These are phyloP conservation scores for Lasioglossum villosulum DNA, from an alignment of 2,888 invertebrate genomes.

Conservation along the genomic window DNA sequence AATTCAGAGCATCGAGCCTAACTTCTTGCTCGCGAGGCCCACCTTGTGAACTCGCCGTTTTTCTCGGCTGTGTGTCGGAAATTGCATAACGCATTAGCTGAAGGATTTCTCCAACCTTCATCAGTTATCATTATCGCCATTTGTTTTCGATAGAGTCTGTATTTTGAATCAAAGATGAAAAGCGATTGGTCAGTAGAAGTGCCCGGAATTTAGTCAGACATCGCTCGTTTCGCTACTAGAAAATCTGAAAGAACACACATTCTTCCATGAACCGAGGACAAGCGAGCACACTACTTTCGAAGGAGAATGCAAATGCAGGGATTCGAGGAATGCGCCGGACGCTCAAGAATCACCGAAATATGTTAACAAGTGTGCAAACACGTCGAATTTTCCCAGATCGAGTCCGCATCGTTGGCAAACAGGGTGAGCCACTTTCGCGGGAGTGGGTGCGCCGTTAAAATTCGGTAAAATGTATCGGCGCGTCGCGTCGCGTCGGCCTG, in stretches of 20 bases:
- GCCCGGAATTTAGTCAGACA: constrained; percentile 1
- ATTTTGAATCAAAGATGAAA: background rate
- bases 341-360: background rate
- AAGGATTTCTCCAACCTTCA: background rate
- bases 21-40: background rate
- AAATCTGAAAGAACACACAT: background rate
- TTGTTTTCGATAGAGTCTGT: background rate
- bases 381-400: background rate
- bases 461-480: constrained; percentile 23
- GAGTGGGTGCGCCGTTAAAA: constrained; percentile 28
- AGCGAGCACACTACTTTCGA: background rate
- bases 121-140: background rate
- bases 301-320: background rate
- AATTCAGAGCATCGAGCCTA: constrained; percentile 64
- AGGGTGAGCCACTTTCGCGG: constrained; percentile 1
- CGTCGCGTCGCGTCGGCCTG: background rate
- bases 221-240: background rate
- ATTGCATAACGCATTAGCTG: background rate
- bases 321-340: background rate
- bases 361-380: background rate
- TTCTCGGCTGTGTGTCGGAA: background rate
- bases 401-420: background rate
- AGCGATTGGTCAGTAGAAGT: constrained; percentile 6
- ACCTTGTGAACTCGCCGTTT: background rate
- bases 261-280: background rate